Evolutionary conservation across 2,888 invertebrate genomes (phyloP).

Genomic region (Acrobasis suavella): DNA sequence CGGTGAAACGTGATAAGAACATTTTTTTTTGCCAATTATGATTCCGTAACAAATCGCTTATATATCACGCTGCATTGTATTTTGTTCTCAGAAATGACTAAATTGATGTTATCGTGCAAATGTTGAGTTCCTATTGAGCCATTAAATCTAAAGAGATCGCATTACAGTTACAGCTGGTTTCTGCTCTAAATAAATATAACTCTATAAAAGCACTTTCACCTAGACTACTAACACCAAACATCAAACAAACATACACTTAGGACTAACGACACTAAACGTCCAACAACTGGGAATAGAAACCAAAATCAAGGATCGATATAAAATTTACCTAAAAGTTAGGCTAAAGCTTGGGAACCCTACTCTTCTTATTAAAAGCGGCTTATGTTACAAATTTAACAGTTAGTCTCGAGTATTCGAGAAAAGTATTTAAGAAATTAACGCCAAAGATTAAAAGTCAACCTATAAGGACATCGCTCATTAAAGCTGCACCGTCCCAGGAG

Average conservation of each 20-base stretch:
- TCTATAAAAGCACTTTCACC: constrained; percentile 78
- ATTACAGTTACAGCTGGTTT: constrained; percentile 3
- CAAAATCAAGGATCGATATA: constrained; percentile 48
- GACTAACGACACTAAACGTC: constrained; percentile 41
- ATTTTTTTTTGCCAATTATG: too few relatives aligned
- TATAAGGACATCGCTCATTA: constrained; percentile 29
- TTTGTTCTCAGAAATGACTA: too few relatives aligned
- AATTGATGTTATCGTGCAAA: background rate
- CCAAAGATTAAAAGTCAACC: constrained; percentile 27
- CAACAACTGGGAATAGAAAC: constrained; percentile 50
- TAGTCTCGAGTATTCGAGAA: constrained; percentile 24
- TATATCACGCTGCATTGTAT: too few relatives aligned
- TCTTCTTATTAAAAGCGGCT: constrained; percentile 51
- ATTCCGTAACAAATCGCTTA: too few relatives aligned
- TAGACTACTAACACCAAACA: constrained; percentile 77
- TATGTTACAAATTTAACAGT: constrained; percentile 42
- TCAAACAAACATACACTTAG: constrained; percentile 63
- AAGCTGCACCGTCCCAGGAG: background rate
- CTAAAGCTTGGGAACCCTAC: constrained; percentile 71
- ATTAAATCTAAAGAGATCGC: constrained; percentile 12
- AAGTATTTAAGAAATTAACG: constrained; percentile 23
- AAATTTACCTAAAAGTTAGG: constrained; percentile 58
- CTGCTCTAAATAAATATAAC: constrained; percentile 34
- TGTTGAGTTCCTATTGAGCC: background rate
- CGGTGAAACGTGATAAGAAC: too few relatives aligned